phyloP scores from a whole-genome alignment of 2,888 invertebrate species.

The Sialis fuliginosa region DNA sequence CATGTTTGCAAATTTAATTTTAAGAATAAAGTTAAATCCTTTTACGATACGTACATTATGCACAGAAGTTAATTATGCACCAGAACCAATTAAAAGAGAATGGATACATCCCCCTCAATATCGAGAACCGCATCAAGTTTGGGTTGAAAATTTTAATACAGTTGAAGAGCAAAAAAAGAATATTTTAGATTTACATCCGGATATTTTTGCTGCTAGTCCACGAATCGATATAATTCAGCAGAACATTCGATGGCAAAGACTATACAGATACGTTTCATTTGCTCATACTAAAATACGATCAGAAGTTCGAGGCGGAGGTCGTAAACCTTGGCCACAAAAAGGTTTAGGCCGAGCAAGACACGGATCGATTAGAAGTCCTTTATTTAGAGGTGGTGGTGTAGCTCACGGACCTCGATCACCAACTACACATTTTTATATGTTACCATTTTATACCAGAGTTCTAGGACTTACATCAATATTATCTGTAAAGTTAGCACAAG shows the following conservation, averaged over 20 bases:
- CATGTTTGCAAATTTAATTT: too few species aligned
- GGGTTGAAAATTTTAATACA: constrained; percentile 71
- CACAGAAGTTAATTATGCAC: background rate
- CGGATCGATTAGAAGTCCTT: constrained; percentile 79
- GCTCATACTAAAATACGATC: constrained; percentile 60
- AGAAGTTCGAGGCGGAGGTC: constrained; percentile 77
- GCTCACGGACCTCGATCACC: constrained; percentile 87
- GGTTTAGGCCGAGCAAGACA: constrained; percentile 80
- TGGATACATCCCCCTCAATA: constrained; percentile 34
- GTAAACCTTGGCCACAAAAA: constrained; percentile 96
- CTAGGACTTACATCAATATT: constrained; percentile 67
- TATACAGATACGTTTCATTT: constrained; percentile 68
- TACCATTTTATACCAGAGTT: constrained; percentile 60
- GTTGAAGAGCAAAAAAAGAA: constrained; percentile 64
- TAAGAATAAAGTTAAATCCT: too few species aligned
- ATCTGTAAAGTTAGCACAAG: constrained; percentile 85
- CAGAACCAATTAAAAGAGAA: constrained; percentile 17
- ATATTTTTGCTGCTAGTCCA: constrained; percentile 66
- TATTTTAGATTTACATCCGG: constrained; percentile 76
- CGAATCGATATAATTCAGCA: constrained; percentile 72
- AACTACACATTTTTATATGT: constrained; percentile 82
- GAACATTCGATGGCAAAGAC: constrained; percentile 73
- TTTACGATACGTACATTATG: constrained; percentile 8
- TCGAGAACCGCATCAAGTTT: constrained; percentile 54
- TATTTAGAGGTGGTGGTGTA: constrained; percentile 69